A percentile compares a stretch with the other conserved stretches of the same genome.
Evolutionary conservation across 2,113 vertebrate species (phyloP).

Genomic region (Oreochromis tanganicae): DNA sequence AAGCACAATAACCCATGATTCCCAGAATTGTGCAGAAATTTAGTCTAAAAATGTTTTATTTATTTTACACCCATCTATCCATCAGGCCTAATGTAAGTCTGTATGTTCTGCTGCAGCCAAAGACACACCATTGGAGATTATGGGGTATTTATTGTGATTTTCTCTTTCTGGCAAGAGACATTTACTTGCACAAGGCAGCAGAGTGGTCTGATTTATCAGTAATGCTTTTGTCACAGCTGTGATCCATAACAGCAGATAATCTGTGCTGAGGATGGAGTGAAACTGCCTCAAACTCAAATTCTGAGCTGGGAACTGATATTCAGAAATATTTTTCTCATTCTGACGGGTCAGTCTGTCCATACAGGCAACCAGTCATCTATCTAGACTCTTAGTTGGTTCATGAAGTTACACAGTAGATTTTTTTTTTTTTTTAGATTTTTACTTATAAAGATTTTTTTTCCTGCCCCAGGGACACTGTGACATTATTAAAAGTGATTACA

Average conservation of each 20-base stretch:
- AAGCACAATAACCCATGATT: background rate
- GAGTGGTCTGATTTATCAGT: slow-evolving; percentile 24
- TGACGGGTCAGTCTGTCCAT: background rate
- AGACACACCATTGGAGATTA: background rate
- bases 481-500: slow-evolving; percentile 19
- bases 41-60: background rate
- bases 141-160: slow-evolving; percentile 9
- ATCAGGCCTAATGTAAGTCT: background rate
- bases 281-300: background rate
- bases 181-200: slow-evolving; percentile 14
- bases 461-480: background rate
- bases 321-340: background rate
- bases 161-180: slow-evolving; percentile 4
- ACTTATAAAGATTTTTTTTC: background rate
- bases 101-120: background rate
- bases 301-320: background rate
- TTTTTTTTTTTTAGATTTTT: background rate
- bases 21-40: background rate
- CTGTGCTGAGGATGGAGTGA: background rate
- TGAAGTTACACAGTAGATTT: background rate
- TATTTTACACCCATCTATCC: background rate
- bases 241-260: slow-evolving; percentile 19
- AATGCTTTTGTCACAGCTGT: slow-evolving; percentile 37
- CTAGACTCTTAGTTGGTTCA: background rate
- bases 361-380: background rate